These are phyloP conservation scores for Cirrhinus molitorella DNA, from an alignment of 2,797 vertebrate species.

Conservation along the genomic window DNA sequence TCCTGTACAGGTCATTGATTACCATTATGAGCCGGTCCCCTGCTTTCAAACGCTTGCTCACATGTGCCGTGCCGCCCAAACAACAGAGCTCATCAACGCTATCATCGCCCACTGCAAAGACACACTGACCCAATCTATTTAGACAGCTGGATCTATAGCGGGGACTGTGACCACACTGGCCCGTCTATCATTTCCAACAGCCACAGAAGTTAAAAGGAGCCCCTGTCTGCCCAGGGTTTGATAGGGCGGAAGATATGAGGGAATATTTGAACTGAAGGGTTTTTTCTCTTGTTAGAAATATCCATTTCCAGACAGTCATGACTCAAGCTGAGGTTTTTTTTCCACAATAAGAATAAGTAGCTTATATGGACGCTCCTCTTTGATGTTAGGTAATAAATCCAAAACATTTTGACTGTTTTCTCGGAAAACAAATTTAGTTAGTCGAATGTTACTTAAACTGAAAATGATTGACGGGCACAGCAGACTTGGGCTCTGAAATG, in stretches of 20 bases:
- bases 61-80: constrained; percentile 32
- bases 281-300: not conserved
- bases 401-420: constrained; percentile 4
- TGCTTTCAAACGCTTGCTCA: constrained; percentile 36
- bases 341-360: constrained; percentile 18
- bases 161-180: constrained; percentile 32
- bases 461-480: constrained; percentile 19
- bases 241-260: constrained; percentile 24
- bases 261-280: constrained; percentile 27
- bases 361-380: not conserved
- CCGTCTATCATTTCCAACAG: constrained; percentile 42
- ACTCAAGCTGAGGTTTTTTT: not conserved
- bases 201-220: constrained; percentile 37
- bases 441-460: not conserved
- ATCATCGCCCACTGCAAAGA: constrained; percentile 39
- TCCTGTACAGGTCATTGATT: constrained; percentile 50
- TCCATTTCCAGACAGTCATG: not conserved
- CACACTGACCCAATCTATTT: constrained; percentile 49
- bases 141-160: constrained; percentile 45
- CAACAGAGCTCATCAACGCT: constrained; percentile 42
- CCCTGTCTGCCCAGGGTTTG: constrained; percentile 21
- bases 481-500: constrained; percentile 31
- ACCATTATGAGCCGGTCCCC: constrained; percentile 39
- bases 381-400: constrained; percentile 15
- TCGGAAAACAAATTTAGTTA: not conserved